Base-by-base conservation (phyloP, 2,113 vertebrate species). In the Dromas ardeola region DNA sequence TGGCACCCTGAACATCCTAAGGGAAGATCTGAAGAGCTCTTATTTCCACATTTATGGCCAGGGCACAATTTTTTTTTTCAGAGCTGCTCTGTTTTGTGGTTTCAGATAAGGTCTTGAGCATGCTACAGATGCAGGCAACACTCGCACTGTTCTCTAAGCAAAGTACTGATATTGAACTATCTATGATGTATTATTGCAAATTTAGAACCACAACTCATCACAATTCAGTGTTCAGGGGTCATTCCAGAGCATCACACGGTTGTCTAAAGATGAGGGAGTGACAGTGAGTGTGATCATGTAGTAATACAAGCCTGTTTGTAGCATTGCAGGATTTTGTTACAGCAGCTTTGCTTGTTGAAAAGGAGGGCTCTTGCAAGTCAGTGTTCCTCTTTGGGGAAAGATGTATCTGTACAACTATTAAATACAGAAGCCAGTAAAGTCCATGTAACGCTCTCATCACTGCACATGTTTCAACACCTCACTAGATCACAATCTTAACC, bases 21-120 rank as follows among this genome's bases (percentile, higher is more conserved):
- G 56, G 0, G 1, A 38, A 50, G 49, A 3, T 7, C 45, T 50
- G 52, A 83, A 0, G 0, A 80, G 84, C 18, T 82, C 67, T 25
- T 42, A 3, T 59, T 86, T 86, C 83, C 87, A 83, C 63, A 26
- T 72, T 61, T 84, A 47, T 91, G 73, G 66, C 50, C 32, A 59
- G 20, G 13, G 43, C 56, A 89, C 49, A 63, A 55, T 50, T 49
- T 15, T 14, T 50, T 67, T 49, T 49, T 12, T 49, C 72, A 52
- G 27, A 71, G 50, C 15, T 72, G 13, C 71, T 86, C 74, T 70
- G 45, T 53, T 78, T 45, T 49, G 62, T 47, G 81, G n/a, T 93
- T 91, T 86, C 81, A 86, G 80, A 50, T 59, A 25, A 80, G 49
- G 62, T 72, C 67, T 91, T 52, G 66, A 29, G 62, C 43, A 1